Base-by-base conservation (phyloP, 2,113 vertebrate genomes). In the Heliornis fulica region DNA sequence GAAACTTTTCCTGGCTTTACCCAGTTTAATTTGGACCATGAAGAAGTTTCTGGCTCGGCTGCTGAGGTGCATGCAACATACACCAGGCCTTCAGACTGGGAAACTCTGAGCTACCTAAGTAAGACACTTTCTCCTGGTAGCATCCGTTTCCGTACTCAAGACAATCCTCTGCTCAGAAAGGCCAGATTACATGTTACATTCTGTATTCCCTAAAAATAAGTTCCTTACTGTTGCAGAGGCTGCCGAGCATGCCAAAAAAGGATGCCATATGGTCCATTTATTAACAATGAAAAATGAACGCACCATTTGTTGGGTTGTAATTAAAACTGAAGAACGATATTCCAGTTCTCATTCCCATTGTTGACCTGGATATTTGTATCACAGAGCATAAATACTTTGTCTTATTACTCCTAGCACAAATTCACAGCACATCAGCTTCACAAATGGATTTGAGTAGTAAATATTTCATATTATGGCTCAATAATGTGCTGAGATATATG, bases 241-340 rank as follows among this genome's bases (percentile, higher is more conserved):
- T 93, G 71, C 75, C 76, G 41, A 83, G 56, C 79, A 68, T 64
- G 80, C 89, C 83, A 89, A 77, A 71, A 68, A 86, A 95, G 38
- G 32, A 83, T 93, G 92, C 90, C 93, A 90, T 90, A 90, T 90
- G 94, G 92, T 48, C 82, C 60, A 70, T 48, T 94, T 93, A 95
- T 88, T 92, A 93, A 71, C 88, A 92, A 66, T 48, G 76, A 83
- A 86, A 93, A 86, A 90, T 34, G 79, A 92, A 88, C 38, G 71
- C 90, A 87, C 60, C 88, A 75, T 68, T 92, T 91, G 54, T 82
- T 6, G 2, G 82, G 36, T 77, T 86, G 70, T 82, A 90, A 94
- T 94, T 92, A 93, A 90, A 84, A 87, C 0, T 5, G 40, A 91
- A 91, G 41, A 89, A 50, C 57, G 83, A 23, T 68, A 43, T 48